phyloP scores from a whole-genome alignment of 1,140 invertebrate genomes.

The Onthophagus taurus region DNA sequence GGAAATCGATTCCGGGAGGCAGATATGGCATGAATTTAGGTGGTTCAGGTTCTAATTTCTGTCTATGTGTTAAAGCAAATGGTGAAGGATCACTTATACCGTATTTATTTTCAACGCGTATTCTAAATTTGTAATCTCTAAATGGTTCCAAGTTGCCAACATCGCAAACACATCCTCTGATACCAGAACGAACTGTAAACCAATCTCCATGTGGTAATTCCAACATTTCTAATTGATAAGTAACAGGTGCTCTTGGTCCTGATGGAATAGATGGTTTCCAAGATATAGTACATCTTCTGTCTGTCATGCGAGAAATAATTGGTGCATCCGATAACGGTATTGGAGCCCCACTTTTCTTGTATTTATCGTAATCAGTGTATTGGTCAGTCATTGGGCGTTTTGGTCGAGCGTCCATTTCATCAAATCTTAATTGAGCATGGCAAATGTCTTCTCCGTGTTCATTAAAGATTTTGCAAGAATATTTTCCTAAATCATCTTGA shows the following conservation, averaged over 20 bases:
- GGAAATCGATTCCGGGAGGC: conserved; percentile 70
- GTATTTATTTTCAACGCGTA: conserved; percentile 92
- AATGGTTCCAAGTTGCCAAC: conserved; percentile 75
- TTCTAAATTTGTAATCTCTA: conserved; percentile 83
- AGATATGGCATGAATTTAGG: conserved; percentile 71
- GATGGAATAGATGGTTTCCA: conserved; percentile 86
- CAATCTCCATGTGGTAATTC: conserved; percentile 81
- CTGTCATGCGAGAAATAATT: conserved; percentile 80
- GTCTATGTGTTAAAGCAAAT: conserved; percentile 68
- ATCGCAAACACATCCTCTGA: conserved; percentile 76
- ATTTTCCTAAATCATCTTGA: conserved; percentile 70
- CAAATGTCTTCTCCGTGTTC: conserved; percentile 75
- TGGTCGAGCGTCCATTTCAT: conserved; percentile 60
- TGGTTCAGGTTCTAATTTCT: conserved; percentile 69
- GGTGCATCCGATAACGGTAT: conserved; percentile 78
- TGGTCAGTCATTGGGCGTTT: conserved; percentile 68
- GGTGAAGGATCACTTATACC: conserved; percentile 95
- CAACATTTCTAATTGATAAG: conserved; percentile 89
- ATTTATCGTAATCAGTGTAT: conserved; percentile 75
- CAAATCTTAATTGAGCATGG: conserved; percentile 68
- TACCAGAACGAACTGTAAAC: conserved; percentile 70
- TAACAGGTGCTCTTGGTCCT: conserved; percentile 71
- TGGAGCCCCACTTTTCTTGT: conserved; percentile 67
- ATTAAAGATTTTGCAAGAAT: conserved; percentile 73
- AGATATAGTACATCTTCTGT: conserved; percentile 71